Conservation (phyloP, 1,140 invertebrate species). For the Caenorhabditis inopinata region DNA sequence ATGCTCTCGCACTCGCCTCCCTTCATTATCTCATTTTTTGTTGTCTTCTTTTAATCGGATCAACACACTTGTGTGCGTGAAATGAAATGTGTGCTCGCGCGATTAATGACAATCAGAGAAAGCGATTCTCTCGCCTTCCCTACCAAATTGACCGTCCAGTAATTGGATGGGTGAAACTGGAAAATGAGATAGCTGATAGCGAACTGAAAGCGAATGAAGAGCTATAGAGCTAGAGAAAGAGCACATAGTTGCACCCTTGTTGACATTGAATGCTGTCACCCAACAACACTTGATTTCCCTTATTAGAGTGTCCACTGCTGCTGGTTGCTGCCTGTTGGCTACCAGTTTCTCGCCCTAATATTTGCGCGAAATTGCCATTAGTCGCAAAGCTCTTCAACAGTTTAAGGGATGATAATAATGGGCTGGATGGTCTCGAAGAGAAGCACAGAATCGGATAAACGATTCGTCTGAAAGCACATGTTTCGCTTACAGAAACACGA, state of each 20-base stretch:
- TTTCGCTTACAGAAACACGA: neutral
- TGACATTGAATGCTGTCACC: neutral
- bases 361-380: neutral
- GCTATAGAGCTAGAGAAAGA: neutral
- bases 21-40: too few species aligned
- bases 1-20: too few species aligned
- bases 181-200: neutral
- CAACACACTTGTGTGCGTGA: neutral
- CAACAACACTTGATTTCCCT: conserved; percentile 9
- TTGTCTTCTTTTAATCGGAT: neutral
- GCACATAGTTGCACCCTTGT: neutral
- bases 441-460: too few species aligned
- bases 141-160: neutral
- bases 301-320: neutral
- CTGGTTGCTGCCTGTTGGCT: too few species aligned
- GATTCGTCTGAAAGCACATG: neutral
- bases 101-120: neutral
- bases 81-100: neutral
- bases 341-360: conserved; percentile 9
- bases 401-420: neutral
- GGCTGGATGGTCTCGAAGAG: too few species aligned
- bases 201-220: neutral
- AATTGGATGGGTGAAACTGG: neutral
- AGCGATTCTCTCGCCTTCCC: neutral
- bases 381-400: neutral